Percentiles rank a stretch among this genome's conserved stretches.
These are phyloP conservation scores for Drosophila kanapiae DNA, from an alignment of 1,140 invertebrate genomes.

Conservation along the genomic window DNA sequence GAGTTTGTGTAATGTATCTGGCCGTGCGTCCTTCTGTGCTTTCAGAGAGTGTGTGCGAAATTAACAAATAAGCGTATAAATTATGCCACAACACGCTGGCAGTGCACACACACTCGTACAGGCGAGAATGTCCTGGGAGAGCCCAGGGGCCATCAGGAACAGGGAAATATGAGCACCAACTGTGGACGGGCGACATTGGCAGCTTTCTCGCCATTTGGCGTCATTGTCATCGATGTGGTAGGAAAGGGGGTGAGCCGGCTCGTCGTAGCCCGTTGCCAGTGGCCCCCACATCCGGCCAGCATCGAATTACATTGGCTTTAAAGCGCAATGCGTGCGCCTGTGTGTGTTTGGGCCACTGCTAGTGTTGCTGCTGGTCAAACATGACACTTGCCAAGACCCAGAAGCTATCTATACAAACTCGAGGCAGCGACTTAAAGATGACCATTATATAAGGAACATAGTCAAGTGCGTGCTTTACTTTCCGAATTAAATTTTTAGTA, in stretches of 20 bases:
- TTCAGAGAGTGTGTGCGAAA: conserved; percentile 60
- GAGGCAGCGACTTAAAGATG: conserved; percentile 9
- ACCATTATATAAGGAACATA: conserved; percentile 1
- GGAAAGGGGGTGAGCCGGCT: not conserved
- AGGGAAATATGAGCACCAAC: conserved; percentile 68
- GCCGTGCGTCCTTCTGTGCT: conserved; percentile 20
- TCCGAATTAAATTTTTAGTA: not conserved
- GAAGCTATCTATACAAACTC: not conserved
- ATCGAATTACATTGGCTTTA: conserved; percentile 74
- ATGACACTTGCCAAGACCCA: conserved; percentile 58
- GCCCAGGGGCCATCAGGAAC: conserved; percentile 23
- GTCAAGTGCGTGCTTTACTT: no score
- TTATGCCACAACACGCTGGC: conserved; percentile 68
- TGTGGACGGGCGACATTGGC: conserved; percentile 51
- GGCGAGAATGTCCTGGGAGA: conserved; percentile 20
- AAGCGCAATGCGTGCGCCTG: conserved; percentile 42
- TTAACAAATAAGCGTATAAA: conserved; percentile 82
- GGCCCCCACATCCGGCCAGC: conserved; percentile 48
- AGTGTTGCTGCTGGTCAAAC: conserved; percentile 64
- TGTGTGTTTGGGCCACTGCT: conserved; percentile 23
- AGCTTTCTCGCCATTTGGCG: conserved; percentile 53
- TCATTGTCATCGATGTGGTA: conserved; percentile 65
- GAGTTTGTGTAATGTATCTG: conserved; percentile 62
- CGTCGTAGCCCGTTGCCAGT: conserved; percentile 10
- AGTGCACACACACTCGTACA: conserved; percentile 25